phyloP scores from a whole-genome alignment of 2,113 vertebrate species.

The Agelaius phoeniceus region DNA sequence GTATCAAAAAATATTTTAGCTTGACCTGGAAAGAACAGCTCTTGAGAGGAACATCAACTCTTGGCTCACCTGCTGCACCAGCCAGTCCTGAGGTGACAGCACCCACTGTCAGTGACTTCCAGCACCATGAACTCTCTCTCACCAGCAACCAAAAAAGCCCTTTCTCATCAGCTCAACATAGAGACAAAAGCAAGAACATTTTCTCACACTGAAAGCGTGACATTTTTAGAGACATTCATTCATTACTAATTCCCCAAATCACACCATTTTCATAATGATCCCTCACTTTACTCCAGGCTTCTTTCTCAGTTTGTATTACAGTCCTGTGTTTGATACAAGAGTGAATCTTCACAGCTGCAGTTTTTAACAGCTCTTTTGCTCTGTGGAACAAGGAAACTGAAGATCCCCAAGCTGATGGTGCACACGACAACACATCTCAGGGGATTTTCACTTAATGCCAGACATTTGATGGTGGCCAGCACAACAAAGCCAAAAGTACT shows the following conservation, averaged over 20 bases:
- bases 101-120: not conserved
- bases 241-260: not conserved
- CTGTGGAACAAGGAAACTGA: not conserved
- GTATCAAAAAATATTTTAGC: not conserved
- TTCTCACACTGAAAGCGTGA: not conserved
- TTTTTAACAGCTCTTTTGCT: not conserved
- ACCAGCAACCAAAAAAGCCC: not conserved
- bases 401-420: not conserved
- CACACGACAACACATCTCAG: rapidly evolving
- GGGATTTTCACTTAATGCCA: not conserved
- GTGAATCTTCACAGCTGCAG: not conserved
- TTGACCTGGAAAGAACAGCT: not conserved
- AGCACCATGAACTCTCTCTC: not conserved
- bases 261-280: not conserved
- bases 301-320: not conserved
- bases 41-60: not conserved
- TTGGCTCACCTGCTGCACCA: not conserved
- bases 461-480: not conserved
- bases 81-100: not conserved
- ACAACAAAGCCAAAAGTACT: not conserved
- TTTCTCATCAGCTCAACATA: not conserved
- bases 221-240: not conserved
- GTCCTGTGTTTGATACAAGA: not conserved
- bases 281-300: not conserved
- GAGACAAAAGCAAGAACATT: not conserved